Percentiles rank a stretch among this genome's conserved stretches.
phyloP scores from a whole-genome alignment of 2,113 vertebrate genomes.

The Callithrix jacchus region DNA sequence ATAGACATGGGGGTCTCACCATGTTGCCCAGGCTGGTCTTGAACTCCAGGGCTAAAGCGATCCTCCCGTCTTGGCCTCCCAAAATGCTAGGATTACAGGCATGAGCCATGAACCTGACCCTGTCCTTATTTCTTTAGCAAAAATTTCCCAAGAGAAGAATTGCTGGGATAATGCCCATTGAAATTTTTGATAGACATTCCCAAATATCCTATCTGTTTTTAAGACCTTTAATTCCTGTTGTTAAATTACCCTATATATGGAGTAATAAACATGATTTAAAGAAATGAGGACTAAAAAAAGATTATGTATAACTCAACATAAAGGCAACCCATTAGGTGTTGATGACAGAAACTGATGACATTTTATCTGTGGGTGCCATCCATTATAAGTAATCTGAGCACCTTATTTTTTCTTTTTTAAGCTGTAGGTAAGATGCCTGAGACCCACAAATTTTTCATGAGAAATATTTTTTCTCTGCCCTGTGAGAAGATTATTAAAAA shows the following conservation, averaged over 20 bases:
- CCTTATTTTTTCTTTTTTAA: not conserved
- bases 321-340: not conserved
- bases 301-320: not conserved
- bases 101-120: not conserved
- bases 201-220: not conserved
- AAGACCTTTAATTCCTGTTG: constrained; percentile 40
- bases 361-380: not conserved
- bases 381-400: not conserved
- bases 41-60: not conserved
- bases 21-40: not conserved
- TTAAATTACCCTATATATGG: not conserved
- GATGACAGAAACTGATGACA: not conserved
- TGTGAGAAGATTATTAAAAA: not conserved
- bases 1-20: not conserved
- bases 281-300: not conserved
- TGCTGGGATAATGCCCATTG: not conserved
- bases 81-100: not conserved
- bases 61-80: not conserved
- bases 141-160: not conserved
- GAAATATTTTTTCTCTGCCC: not conserved
- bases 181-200: constrained; percentile 26
- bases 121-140: constrained; percentile 21
- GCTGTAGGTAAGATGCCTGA: not conserved
- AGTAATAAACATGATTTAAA: not conserved
- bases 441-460: not conserved